phyloP scores from a whole-genome alignment of 1,140 invertebrate species.

The Ips typographus region DNA sequence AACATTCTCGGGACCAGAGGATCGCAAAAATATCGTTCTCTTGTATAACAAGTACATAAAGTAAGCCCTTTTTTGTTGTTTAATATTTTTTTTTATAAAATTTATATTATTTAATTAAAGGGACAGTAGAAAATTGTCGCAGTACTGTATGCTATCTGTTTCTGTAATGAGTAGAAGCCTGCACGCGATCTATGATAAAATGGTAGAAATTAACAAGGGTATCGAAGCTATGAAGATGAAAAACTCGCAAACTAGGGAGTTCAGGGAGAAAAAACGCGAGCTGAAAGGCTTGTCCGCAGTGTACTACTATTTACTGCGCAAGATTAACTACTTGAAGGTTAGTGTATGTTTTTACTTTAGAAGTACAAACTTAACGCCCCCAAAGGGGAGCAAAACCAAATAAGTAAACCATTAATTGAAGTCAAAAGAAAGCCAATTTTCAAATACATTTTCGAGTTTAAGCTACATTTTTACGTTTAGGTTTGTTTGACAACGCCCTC shows the following conservation, averaged over 20 bases:
- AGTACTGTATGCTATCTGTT: slow-evolving; percentile 1
- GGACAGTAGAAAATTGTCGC: background rate
- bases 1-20: background rate
- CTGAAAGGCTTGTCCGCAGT: background rate
- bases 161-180: background rate
- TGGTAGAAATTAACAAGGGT: background rate
- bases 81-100: background rate
- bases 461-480: no score
- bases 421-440: no score
- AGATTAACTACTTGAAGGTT: background rate
- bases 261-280: background rate
- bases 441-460: no score
- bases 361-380: no score
- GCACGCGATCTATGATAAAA: slow-evolving; percentile 1
- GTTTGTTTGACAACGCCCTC: no score
- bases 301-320: slow-evolving; percentile 1
- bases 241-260: background rate
- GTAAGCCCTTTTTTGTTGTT: background rate
- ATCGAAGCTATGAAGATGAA: background rate
- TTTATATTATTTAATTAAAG: background rate
- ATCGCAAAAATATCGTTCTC: background rate
- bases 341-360: no score
- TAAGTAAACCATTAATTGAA: no score
- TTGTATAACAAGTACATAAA: background rate
- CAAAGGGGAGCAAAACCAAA: no score